Evolutionary conservation across 30 jellyfish, hydroid and myxozoan genomes (phyloP).

Genomic region (Euphysa ruthae): DNA sequence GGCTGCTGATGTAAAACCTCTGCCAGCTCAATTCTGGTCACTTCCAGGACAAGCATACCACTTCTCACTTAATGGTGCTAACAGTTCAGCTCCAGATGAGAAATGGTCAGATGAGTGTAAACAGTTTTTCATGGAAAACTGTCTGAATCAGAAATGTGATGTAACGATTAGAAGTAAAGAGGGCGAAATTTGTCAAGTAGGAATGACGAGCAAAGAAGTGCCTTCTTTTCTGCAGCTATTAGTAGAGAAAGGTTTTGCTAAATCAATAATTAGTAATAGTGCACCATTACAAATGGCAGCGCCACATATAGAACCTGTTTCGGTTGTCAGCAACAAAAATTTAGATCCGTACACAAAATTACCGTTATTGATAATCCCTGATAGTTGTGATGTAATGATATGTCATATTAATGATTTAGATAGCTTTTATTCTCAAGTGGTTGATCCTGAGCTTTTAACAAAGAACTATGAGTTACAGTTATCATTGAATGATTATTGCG

Average conservation of each 20-base stretch:
- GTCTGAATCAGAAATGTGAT: not conserved
- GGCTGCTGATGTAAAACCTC: conserved; percentile 47
- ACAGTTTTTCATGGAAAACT: conserved; percentile 23
- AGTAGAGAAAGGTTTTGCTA: conserved; percentile 35
- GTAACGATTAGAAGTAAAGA: not conserved
- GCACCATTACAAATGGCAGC: too few species aligned
- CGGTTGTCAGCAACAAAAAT: too few species aligned
- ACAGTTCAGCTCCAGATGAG: conserved; percentile 28
- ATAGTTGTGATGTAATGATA: not conserved
- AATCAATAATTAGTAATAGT: too few species aligned
- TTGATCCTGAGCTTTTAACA: not conserved
- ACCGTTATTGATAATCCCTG: conserved; percentile 10
- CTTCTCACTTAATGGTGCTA: conserved; percentile 31
- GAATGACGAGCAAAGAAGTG: conserved; percentile 8
- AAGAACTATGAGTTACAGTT: not conserved
- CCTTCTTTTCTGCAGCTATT: conserved; percentile 16
- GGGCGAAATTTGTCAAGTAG: conserved; percentile 23
- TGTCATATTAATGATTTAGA: conserved; percentile 5
- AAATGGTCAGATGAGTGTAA: conserved; percentile 56
- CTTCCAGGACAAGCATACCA: conserved; percentile 60
- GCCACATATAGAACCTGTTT: too few species aligned
- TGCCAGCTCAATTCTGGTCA: conserved; percentile 19
- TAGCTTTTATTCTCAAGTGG: conserved; percentile 7
- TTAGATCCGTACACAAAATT: not conserved
- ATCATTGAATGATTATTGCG: conserved; percentile 7